Base-by-base conservation (phyloP, 2,888 invertebrate genomes). In the Lapara coniferarum region DNA sequence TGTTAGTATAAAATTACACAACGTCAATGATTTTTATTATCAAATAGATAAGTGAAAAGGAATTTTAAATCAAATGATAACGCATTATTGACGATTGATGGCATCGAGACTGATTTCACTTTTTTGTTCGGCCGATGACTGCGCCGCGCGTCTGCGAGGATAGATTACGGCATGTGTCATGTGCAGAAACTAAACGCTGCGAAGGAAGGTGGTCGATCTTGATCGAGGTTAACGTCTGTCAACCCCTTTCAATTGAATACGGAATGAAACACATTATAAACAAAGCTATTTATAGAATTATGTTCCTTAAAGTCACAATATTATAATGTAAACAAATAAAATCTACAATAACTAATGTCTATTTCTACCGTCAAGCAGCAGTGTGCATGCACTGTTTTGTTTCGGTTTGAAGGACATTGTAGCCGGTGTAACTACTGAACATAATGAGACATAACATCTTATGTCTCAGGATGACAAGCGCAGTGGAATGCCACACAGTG, bases 141-240 rank as follows among this genome's bases (percentile, higher is more conserved):
- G 16, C 57, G 16, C 12, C 44, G 44, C 49, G 49, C 19, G 19
- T 13, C 46, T 14, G 13, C 63, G 49, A 13, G 49, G 49, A 63
- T 63, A 63, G 63, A 63, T 63, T 63, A 49, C 49, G 63, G 49
- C 63, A 63, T 63, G 49, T 63, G 63, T 63, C 63, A 63, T 63
- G 63, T 63, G 63, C 63, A 63, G 63, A 63, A 63, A 63, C 63
- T 63, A 49, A 63, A 63, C 63, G 63, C 49, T 49, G 63, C 63
- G 63, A 63, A 1, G 63, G 63, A 49, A 63, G 63, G 63, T 63
- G 19, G 63, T 63, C 63, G 63, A 49, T 49, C 63, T 63, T 63
- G 63, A 63, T 63, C 19, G 63, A 63, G 63, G 63, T 63, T 63
- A 63, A 49, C 63, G 19, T 63, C 63, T 63, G 49, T 63, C 63